Evolutionary conservation across 2,888 invertebrate species (phyloP), one percentile per base, ranked within the genome.

Genomic region (Cantharis flavilabris): DNA sequence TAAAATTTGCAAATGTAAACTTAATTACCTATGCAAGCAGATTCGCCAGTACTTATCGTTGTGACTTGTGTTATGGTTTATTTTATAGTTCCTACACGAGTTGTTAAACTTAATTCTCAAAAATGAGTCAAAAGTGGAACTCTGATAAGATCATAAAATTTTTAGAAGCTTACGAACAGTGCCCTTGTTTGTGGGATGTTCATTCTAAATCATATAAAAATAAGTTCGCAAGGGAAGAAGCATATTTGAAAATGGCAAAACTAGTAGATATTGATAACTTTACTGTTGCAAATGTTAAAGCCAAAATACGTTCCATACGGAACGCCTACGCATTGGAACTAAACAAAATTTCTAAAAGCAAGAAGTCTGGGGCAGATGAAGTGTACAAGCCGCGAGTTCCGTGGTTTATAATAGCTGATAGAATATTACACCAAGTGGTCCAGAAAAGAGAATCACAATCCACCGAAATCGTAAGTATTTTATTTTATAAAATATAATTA

Each of bases 361-460:
- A 84, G 79, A 82, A 83, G 81, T 83, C 83, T 81, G 83, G 80
- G 9, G 80, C 80, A 80, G 75, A 80, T 33, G 80, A 83, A 11
- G 62, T 82, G 10, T 88, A 88, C 76, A 80, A 73, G 33, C 88
- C 88, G 0, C 85, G 81, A 81, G 81, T 84, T 81, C 79, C 83
- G 77, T 84, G 85, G 84, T 84, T 85, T 84, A 20, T 81, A 3
- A 83, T 83, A 30, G 86, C 89, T 84, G 85, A 88, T 79, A 84
- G 86, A 16, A 88, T 88, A 79, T 81, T 88, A 18, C 82, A 83
- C 10, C 86, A 87, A 13, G 84, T 87, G 65, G 63, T 88, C 16
- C 84, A 85, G 72, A 11, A 75, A 77, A 5, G 84, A 84, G 2
- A 87, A 86, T 49, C 81, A 81, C 7, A 71, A 76, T 69, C 72